A percentile compares a stretch with the other conserved stretches of the same genome.
These are phyloP conservation scores for Irena cyanogastra DNA, from an alignment of 2,113 vertebrate species.

Conservation along the genomic window DNA sequence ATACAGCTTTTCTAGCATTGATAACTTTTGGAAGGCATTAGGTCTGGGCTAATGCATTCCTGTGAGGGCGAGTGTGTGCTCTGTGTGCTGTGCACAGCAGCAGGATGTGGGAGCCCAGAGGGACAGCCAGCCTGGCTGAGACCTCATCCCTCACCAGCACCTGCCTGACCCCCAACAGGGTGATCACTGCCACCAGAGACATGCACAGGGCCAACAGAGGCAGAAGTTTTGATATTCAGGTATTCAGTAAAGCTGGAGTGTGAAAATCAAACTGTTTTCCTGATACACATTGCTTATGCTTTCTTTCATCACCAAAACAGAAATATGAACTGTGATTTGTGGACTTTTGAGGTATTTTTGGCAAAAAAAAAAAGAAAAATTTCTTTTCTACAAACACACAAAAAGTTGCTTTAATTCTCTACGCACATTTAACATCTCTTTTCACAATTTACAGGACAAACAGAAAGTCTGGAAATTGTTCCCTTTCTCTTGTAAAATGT, in stretches of 20 bases:
- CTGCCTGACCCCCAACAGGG: fast-evolving
- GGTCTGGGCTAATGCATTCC: background rate
- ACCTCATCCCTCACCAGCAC: fast-evolving
- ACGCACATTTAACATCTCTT: background rate
- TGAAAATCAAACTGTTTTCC: background rate
- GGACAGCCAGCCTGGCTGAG: background rate
- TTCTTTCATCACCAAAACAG: background rate
- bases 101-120: background rate
- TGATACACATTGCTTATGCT: background rate
- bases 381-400: background rate
- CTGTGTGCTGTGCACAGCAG: background rate
- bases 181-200: background rate
- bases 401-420: background rate
- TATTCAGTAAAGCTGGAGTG: background rate
- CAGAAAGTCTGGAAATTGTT: background rate
- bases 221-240: background rate
- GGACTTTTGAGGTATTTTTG: background rate
- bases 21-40: background rate
- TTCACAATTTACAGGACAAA: background rate
- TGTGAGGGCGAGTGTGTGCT: fast-evolving
- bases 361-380: background rate
- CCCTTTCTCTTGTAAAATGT: background rate
- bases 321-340: background rate
- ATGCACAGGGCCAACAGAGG: fast-evolving
- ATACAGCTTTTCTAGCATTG: background rate